Base-by-base conservation (phyloP, 2,888 invertebrate species). In the Diloba caeruleocephala region DNA sequence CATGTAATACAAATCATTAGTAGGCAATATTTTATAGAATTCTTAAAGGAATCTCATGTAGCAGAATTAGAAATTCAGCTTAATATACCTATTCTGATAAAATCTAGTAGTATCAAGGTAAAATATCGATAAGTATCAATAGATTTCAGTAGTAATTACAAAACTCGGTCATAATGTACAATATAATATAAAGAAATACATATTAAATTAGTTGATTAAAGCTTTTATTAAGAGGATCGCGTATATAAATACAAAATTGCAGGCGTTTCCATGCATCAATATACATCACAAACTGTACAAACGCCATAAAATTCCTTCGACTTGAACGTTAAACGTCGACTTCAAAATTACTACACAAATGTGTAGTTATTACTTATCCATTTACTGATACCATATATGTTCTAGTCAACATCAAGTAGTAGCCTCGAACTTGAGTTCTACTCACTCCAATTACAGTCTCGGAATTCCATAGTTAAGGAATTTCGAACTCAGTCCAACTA, bases 351-450 rank as follows among this genome's bases (percentile, higher is more conserved):
- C 15, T 31, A 26, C 21, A 36, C 26, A 51, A 50, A 51, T 50
- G 42, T 6, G 25, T 42, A 44, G 43, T 48, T 33, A 36, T 43
- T 38, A 31, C 43, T 42, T n/a, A 41, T 53, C 52, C 41, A 56
- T 53, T 70, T 63, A 34, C 46, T 37, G 10, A 28, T 6, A 8
- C 67, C 63, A 44, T 74, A 67, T 66, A 74, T 57, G 71, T 71
- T 28, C 12, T 13, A 51, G 55, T 32, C 34, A 29, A 29, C 32
- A 52, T 57, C 45, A 26, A 45, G 31, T 56, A 44, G 49, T 67
- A 50, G 23, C 74, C 74, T 67, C 71, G 71, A 71, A 74, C 71
- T 71, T 71, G 68, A 66, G 48, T 57, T 68, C 48, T 63, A 56
- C 42, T 46, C 70, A 58, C 28, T 41, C 67, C 59, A 63, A 62